Conservation (phyloP, 2,797 vertebrate genomes). For the Lepilemur ruficaudatus region DNA sequence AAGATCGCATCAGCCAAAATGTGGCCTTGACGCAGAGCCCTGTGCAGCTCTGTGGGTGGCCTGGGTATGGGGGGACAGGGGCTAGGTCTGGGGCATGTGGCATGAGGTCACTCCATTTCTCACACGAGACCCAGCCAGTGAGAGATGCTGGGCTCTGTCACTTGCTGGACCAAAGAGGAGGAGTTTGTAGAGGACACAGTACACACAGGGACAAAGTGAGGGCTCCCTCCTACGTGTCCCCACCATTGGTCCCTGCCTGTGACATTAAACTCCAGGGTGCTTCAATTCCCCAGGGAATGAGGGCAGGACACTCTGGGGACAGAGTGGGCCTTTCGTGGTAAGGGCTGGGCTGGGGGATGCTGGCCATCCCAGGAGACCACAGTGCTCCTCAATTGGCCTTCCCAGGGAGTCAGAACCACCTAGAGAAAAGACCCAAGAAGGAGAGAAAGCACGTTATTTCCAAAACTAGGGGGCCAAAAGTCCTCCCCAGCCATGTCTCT, state of each 20-base stretch:
- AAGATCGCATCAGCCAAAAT: background rate
- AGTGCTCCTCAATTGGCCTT: background rate
- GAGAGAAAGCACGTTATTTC: background rate
- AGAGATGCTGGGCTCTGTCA: background rate
- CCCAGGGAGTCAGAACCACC: background rate
- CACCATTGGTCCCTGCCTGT: background rate
- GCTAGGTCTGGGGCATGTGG: background rate
- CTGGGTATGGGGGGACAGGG: background rate
- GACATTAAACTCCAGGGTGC: background rate
- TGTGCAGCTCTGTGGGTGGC: background rate
- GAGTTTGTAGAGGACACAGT: background rate
- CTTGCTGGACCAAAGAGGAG: background rate
- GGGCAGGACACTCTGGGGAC: background rate
- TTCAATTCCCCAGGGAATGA: background rate
- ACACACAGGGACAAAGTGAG: background rate
- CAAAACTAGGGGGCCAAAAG: background rate
- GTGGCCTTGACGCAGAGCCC: fast-evolving
- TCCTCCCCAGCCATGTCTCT: background rate
- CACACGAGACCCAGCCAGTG: background rate
- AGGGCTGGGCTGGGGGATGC: background rate
- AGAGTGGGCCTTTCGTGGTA: background rate
- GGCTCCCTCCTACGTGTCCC: too few relatives aligned
- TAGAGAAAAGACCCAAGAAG: background rate
- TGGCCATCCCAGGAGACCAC: background rate
- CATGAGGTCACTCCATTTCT: background rate